Evolutionary conservation across 30 jellyfish, hydroid and myxozoan species (phyloP).

Genomic region (Turritopsis dohrnii): DNA sequence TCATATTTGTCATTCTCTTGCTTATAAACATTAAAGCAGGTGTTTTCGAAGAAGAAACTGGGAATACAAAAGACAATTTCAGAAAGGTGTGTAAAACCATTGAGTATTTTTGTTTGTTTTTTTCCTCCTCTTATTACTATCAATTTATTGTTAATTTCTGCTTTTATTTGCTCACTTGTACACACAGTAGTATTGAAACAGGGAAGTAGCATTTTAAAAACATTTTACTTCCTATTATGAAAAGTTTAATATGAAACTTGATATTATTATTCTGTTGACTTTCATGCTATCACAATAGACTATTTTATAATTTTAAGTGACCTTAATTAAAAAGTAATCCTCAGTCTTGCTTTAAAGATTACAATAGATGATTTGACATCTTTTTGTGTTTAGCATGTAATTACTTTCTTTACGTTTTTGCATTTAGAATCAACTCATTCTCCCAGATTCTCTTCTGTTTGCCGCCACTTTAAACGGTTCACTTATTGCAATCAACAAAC

Average conservation of each 20-base stretch:
- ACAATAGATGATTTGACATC: background rate
- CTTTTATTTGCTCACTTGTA: background rate
- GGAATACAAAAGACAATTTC: background rate
- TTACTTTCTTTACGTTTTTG: too few relatives aligned
- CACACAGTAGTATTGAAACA: background rate
- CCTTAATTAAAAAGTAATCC: background rate
- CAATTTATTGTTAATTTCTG: background rate
- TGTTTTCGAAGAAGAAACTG: background rate
- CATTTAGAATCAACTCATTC: constrained; percentile 41
- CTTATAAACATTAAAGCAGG: background rate
- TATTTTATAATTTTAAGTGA: too few relatives aligned
- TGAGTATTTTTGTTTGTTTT: too few relatives aligned
- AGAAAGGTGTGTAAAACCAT: background rate
- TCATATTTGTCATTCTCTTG: too few relatives aligned
- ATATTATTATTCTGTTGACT: background rate
- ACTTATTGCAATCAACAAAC: constrained; percentile 74
- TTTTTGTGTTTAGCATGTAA: background rate
- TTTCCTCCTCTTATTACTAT: background rate
- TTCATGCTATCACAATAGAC: background rate
- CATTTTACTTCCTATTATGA: background rate
- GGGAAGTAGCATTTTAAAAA: background rate
- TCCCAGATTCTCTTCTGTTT: constrained; percentile 73
- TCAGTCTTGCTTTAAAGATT: background rate
- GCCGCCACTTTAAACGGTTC: constrained; percentile 80
- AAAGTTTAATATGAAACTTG: background rate